Evolutionary conservation across 2,797 vertebrate species (phyloP), one percentile per base, ranked within the genome.

Genomic region (Malurus splendens): DNA sequence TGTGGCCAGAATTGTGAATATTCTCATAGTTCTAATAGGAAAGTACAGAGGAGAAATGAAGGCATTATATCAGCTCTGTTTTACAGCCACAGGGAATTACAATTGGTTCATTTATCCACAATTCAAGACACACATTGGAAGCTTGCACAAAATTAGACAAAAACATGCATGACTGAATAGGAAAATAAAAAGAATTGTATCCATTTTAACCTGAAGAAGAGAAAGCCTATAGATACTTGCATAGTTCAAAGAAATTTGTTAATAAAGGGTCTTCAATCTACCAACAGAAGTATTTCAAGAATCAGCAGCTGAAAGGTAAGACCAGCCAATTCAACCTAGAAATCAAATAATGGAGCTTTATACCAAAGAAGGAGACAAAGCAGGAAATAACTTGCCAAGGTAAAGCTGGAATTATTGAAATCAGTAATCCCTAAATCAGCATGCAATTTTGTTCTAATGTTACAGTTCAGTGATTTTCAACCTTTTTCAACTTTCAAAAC

Each of bases 21-120:
- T 86, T 90, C 85, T 75, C 79, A 81, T 60, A 73, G 5, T 76
- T 87, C 36, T 78, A 77, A 90, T n/a, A 89, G 36, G 86, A 92
- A 92, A 94, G 55, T 66, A 90, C 39, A 89, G 77, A 94, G 66
- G n/a, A 81, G 36, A 92, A 92, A 92, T n/a, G 64, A 90, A 92
- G 78, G 84, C 52, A 88, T 88, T 93, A 52, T 87, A 88, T 84
- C 79, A 72, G 61, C 62, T 87, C 82, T 75, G 68, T 87, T 93
- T 90, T 87, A 90, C 62, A 89, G 54, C 55, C 75, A 71, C 1
- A 0, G 55, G 3, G 80, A 83, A 87, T 93, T 87, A 93, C 84
- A 92, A 82, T 82, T 70, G 64, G 74, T 66, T 90, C 90, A 91
- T 87, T 88, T 88, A 92, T 79, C 67, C 81, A 62, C 86, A 87